phyloP scores from a whole-genome alignment of 37 sponge, comb jelly and placozoan species.

The Oopsacas minuta region DNA sequence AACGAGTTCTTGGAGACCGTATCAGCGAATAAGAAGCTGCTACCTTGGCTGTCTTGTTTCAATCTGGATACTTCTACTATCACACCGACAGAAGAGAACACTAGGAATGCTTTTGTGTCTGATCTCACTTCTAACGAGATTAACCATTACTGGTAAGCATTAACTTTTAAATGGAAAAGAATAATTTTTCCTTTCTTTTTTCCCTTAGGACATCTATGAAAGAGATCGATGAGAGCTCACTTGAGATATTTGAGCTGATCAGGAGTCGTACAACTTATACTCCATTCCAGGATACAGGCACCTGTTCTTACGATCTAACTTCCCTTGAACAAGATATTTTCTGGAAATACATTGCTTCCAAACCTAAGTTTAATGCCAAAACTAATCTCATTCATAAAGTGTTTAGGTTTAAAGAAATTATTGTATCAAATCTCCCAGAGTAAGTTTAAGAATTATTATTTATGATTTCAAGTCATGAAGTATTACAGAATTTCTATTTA shows the following conservation, averaged over 20 bases:
- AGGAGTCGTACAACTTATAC: not conserved
- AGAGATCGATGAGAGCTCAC: not conserved
- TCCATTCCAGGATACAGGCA: not conserved
- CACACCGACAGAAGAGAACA: not conserved
- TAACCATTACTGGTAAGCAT: not conserved
- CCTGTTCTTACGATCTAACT: not conserved
- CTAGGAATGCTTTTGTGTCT: constrained; percentile 16
- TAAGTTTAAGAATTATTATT: not conserved
- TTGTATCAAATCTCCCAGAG: not conserved
- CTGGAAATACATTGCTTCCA: constrained; percentile 17
- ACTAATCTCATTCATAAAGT: not conserved
- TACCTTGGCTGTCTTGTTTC: not conserved
- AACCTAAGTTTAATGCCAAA: not conserved
- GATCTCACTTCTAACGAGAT: not conserved
- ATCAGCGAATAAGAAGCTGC: not conserved
- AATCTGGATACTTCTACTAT: constrained; percentile 4
- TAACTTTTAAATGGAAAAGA: too few species aligned
- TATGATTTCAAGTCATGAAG: not conserved
- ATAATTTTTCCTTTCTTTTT: too few species aligned
- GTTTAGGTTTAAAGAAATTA: not conserved
- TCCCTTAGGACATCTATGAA: constrained; percentile 10
- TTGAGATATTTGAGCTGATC: not conserved
- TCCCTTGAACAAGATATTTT: not conserved
- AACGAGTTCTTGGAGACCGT: not conserved
- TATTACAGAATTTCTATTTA: not conserved